Evolutionary conservation across 2,113 vertebrate species (phyloP).

Genomic region (Oreocharis arfaki): DNA sequence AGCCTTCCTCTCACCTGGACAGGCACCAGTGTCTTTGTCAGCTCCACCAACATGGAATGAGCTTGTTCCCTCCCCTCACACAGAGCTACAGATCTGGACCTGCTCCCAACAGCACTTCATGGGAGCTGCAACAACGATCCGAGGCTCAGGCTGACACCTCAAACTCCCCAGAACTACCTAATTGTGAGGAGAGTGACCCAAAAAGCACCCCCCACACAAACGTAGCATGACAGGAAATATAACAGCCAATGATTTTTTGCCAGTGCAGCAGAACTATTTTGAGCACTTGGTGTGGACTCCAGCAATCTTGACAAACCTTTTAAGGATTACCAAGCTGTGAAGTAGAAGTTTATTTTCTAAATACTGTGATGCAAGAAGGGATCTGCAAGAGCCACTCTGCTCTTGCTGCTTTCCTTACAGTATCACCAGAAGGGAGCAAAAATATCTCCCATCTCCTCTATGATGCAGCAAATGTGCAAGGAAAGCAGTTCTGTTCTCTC

Average conservation of each 20-base stretch:
- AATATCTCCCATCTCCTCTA: neutral
- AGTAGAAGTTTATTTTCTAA: neutral
- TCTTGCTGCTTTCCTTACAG: neutral
- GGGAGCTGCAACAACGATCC: neutral
- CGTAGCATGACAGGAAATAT: neutral
- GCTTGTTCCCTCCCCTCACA: neutral
- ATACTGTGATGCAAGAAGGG: neutral
- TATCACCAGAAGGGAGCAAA: neutral
- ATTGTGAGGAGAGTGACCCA: neutral
- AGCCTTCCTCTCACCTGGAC: neutral
- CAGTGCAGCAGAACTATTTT: neutral
- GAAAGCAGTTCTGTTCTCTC: neutral
- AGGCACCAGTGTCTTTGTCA: neutral
- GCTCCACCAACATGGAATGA: neutral
- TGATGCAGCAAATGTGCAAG: neutral
- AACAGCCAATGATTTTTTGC: neutral
- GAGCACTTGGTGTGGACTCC: neutral
- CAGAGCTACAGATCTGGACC: rapidly evolving
- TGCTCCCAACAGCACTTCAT: neutral
- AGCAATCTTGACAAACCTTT: neutral
- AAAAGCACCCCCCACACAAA: neutral
- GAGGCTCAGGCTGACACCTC: neutral
- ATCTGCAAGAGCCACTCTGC: neutral
- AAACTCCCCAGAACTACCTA: neutral
- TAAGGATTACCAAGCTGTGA: neutral